Base-by-base conservation (phyloP, 2,113 vertebrate genomes). In the Upupa epops region DNA sequence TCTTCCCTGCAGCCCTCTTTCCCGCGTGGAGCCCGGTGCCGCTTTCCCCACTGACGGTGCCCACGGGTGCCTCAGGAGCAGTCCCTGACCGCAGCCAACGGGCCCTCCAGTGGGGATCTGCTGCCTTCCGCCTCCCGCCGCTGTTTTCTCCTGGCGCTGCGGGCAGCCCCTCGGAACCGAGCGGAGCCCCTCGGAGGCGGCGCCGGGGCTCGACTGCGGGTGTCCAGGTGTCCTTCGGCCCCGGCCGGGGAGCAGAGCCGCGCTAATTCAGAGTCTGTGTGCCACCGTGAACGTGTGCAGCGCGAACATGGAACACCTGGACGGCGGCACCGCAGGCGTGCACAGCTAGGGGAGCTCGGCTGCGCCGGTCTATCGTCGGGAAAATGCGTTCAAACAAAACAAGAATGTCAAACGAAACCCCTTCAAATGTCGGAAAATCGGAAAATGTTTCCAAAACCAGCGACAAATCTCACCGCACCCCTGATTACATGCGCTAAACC, bases 211-310 rank as follows among this genome's bases (percentile, higher is more conserved):
- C 52, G 59, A 54, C 73, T 93, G 91, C 69, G 78, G 94, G 86
- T 86, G 94, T 64, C 69, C 82, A 69, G 6, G 10, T 49, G 7
- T 40, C 28, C 14, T 28, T 55, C 59, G 9, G 37, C 42, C 31
- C 13, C 36, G 29, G 54, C 31, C 63, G n/a, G 26, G 82, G 17
- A 16, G 32, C 65, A 74, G 83, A 24, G 0, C 71, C 6, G 17
- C 42, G 71, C 66, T 85, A 78, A 83, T 90, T 90, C 49, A 29
- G 92, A 86, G 76, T 83, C 88, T 83, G 51, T 86, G 92, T 86
- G 94, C 88, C 80, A 24, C 76, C 58, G 42, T 55, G 87, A 40
- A 46, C 75, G 56, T 55, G 79, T n/a, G 66, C 74, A 51, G 46
- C 60, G 29, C 36, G 48, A 68, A 92, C 58, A 48, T 40, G 37